A percentile compares a stretch with the other conserved stretches of the same genome.
Evolutionary conservation across 2,113 vertebrate genomes (phyloP).

Genomic region (Ia io): DNA sequence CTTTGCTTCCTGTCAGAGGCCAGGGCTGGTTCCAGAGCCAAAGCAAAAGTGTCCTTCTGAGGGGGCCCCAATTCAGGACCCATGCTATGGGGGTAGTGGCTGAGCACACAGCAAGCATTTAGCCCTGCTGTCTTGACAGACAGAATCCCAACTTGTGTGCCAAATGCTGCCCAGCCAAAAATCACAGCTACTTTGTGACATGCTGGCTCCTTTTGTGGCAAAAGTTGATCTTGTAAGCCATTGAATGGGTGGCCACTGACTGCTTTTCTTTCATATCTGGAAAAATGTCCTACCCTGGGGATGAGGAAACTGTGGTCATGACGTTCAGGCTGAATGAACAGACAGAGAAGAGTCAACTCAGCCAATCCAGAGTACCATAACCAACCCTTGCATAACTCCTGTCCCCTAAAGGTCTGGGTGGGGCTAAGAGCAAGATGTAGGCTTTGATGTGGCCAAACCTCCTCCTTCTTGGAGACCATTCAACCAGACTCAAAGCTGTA

Average conservation of each 20-base stretch:
- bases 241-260: background rate
- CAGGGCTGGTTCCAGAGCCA: background rate
- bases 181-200: slow-evolving; percentile 33
- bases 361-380: background rate
- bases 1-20: background rate
- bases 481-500: background rate
- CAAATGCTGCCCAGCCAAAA: background rate
- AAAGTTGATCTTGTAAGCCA: background rate
- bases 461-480: background rate
- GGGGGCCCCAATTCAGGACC: slow-evolving; percentile 8
- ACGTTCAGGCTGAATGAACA: slow-evolving; percentile 15
- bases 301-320: slow-evolving; percentile 24
- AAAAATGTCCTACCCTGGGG: background rate
- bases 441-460: background rate
- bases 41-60: background rate
- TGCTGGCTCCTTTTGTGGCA: background rate
- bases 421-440: background rate
- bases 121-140: background rate
- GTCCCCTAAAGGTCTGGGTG: background rate
- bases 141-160: slow-evolving; percentile 3
- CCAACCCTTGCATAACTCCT: background rate
- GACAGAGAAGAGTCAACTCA: background rate
- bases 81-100: background rate
- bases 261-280: slow-evolving; percentile 43
- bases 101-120: slow-evolving; percentile 49